Evolutionary conservation across 2,797 vertebrate species (phyloP).

Genomic region (Poeciliopsis turneri): DNA sequence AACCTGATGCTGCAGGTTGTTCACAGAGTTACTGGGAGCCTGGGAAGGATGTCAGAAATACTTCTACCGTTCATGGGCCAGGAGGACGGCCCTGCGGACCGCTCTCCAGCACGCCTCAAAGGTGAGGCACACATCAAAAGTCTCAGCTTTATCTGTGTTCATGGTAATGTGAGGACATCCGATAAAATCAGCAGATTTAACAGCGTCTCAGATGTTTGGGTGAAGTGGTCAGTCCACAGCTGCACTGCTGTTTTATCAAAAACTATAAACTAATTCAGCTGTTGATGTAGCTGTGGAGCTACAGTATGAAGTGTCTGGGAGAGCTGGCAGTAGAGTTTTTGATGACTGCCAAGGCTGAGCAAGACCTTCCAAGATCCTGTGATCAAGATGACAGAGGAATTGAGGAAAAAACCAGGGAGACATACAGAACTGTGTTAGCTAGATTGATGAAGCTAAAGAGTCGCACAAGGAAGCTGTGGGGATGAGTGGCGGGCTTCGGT

Average conservation of each 20-base stretch:
- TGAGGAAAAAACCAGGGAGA: not conserved
- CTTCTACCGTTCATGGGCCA: conserved; percentile 92
- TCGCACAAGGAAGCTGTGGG: not conserved
- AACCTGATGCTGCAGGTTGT: conserved; percentile 79
- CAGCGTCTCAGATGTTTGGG: not conserved
- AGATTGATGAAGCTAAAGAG: not conserved
- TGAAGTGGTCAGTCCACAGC: not conserved
- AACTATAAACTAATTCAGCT: not conserved
- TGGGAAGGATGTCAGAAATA: conserved; percentile 98
- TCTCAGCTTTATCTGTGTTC: not conserved
- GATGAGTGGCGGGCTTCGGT: not conserved
- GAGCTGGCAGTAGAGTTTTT: not conserved
- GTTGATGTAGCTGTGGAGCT: not conserved
- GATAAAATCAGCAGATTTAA: not conserved
- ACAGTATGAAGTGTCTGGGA: not conserved
- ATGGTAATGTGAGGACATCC: not conserved
- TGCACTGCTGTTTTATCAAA: not conserved
- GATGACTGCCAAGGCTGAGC: too few species aligned
- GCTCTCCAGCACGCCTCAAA: conserved; percentile 86
- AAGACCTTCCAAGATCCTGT: too few species aligned
- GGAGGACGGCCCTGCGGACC: conserved; percentile 83
- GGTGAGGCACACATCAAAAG: conserved; percentile 70
- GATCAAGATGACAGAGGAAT: not conserved
- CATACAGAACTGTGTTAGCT: not conserved
- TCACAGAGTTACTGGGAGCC: conserved; percentile 83